Evolutionary conservation across 2,113 vertebrate genomes (phyloP), one percentile per base, ranked within the genome.

Genomic region (Hydrolagus affinis): DNA sequence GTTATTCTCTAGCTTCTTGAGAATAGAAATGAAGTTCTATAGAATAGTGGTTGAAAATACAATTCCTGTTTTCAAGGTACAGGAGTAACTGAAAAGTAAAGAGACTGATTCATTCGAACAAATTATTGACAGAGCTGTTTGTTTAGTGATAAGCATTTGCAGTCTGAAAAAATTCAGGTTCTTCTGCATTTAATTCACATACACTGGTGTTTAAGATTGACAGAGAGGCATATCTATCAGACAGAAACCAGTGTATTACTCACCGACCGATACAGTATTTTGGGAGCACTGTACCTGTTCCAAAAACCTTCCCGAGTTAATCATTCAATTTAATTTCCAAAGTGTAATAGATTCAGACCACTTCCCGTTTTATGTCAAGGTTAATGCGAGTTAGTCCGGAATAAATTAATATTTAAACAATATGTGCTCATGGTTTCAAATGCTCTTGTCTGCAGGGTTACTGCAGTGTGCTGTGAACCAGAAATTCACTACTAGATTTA

Each of bases 341-440:
- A 7, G 1, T 28, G 23, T 72, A 32, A 28, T 66, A 15, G 66
- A 64, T 66, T 83, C 21, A 68, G 17, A 8, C 62, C 28, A 30
- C 25, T 83, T 83, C 78, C 60, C 30, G 60, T 83, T 83, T 83
- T 60, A 15, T 66, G 60, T 83, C 60, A 21, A 15, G 25, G 25
- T 66, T 83, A 83, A 83, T 83, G 23, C 66, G 77, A 44, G 59
- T 21, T 80, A 80, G n/a, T 15, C 59, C 14, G 28, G 66, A 83
- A 83, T 83, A 68, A 17, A 21, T 66, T 83, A 64, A 28, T 28
- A 66, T 2, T 19, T 0, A 19, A 21, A 9, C 2, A 60, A 78
- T 23, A 66, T 4, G 21, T 17, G 21, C 15, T 6, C 23, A 30
- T 66, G 30, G 8, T 62, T 15, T 30, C 25, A 66, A 75, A 32